A percentile compares a stretch with the other conserved stretches of the same genome.
These are phyloP conservation scores for Aurelia aurita DNA, from an alignment of 30 jellyfish, hydroid and myxozoan genomes.

Conservation along the genomic window DNA sequence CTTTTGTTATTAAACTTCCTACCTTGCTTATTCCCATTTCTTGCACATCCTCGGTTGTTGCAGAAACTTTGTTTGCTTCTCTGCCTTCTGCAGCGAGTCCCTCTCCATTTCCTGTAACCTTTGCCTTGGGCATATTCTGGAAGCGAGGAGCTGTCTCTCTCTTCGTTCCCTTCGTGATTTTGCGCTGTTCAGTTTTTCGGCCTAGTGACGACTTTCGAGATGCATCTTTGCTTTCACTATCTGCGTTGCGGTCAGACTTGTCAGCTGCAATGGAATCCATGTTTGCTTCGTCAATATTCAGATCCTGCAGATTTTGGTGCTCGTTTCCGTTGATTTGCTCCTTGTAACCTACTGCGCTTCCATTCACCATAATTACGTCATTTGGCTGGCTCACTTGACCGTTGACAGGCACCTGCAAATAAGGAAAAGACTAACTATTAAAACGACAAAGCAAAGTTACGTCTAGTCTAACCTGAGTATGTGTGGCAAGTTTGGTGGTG, in stretches of 20 bases:
- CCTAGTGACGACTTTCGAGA: constrained; percentile 23
- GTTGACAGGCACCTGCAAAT: constrained; percentile 21
- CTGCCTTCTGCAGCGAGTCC: background rate
- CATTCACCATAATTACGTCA: constrained; percentile 26
- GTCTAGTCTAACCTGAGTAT: too few species aligned
- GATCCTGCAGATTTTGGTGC: constrained; percentile 6
- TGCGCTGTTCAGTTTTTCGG: constrained; percentile 52
- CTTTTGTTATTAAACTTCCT: too few species aligned
- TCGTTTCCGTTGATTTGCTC: constrained; percentile 22
- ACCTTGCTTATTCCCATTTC: constrained; percentile 45
- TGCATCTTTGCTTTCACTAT: constrained; percentile 29
- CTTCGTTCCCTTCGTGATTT: constrained; percentile 66
- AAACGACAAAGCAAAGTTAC: too few species aligned
- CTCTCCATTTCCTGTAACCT: constrained; percentile 32
- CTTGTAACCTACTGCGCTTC: constrained; percentile 6
- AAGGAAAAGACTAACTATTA: background rate
- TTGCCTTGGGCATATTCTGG: constrained; percentile 44
- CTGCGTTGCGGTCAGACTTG: constrained; percentile 11
- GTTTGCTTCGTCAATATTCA: constrained; percentile 4
- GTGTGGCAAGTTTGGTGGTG: too few species aligned
- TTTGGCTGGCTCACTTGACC: constrained; percentile 38
- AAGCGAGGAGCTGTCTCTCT: constrained; percentile 76
- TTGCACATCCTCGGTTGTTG: constrained; percentile 57
- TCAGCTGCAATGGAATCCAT: constrained; percentile 24
- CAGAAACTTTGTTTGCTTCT: constrained; percentile 26